Percentiles rank a stretch among this genome's conserved stretches.
Evolutionary conservation across 2,888 invertebrate genomes (phyloP).

Genomic region (Scaeva pyrastri): DNA sequence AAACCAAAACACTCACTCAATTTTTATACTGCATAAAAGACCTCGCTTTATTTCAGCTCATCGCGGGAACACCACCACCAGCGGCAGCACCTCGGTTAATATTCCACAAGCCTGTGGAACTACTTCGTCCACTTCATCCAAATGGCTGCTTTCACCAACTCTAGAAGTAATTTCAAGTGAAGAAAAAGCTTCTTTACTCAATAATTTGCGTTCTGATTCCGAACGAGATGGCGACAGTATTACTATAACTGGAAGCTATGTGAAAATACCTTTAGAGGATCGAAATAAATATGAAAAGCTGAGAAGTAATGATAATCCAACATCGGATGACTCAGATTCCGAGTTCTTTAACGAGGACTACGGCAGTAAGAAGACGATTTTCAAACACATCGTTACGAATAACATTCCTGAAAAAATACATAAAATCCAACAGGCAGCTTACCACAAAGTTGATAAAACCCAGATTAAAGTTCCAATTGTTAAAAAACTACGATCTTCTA

Average conservation of each 20-base stretch:
- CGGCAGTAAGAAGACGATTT: conserved; percentile 81
- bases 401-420: conserved; percentile 86
- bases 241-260: conserved; percentile 84
- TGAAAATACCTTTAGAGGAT: conserved; percentile 88
- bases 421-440: conserved; percentile 84
- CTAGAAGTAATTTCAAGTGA: conserved; percentile 82
- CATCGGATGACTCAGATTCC: conserved; percentile 85
- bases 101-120: conserved; percentile 77
- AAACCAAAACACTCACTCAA: conserved; percentile 73
- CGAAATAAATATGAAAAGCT: conserved; percentile 91
- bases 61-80: conserved; percentile 64
- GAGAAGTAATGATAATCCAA: conserved; percentile 86
- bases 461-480: conserved; percentile 83
- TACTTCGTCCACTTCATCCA: conserved; percentile 81
- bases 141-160: conserved; percentile 84
- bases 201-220: conserved; percentile 80
- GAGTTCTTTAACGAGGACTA: conserved; percentile 83
- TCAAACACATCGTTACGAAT: conserved; percentile 84
- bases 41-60: conserved; percentile 81
- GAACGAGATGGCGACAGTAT: conserved; percentile 78
- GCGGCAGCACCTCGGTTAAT: conserved; percentile 55
- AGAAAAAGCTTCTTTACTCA: conserved; percentile 82
- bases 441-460: conserved; percentile 85
- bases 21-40: conserved; percentile 84
- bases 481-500: conserved; percentile 84